Conservation (phyloP, 2,113 vertebrate genomes). For the Dicentrarchus labrax region DNA sequence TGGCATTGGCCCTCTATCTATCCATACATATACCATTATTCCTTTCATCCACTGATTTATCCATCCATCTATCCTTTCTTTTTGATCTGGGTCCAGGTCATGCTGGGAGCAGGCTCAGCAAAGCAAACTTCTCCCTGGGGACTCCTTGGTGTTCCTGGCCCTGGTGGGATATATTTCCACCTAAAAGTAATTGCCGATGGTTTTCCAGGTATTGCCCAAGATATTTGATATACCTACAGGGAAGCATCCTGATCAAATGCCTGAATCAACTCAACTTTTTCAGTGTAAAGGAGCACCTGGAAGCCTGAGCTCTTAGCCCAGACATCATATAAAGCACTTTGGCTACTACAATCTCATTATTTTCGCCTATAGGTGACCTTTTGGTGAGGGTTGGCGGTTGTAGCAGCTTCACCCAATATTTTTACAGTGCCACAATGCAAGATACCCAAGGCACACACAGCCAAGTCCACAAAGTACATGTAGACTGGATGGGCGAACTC, state of each 20-base stretch:
- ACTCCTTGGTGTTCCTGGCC: background rate
- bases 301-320: background rate
- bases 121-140: background rate
- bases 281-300: background rate
- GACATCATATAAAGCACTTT: background rate
- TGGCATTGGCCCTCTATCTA: background rate
- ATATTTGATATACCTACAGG: background rate
- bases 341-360: background rate
- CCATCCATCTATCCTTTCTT: background rate
- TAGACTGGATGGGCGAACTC: background rate
- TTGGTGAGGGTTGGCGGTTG: background rate
- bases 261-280: background rate
- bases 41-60: background rate
- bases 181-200: background rate
- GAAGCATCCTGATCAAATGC: conserved; percentile 1
- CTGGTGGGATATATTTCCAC: background rate
- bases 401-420: background rate
- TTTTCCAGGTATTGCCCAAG: background rate
- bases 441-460: too few species aligned
- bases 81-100: background rate
- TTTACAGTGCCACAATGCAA: background rate
- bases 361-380: background rate
- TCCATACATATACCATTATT: background rate
- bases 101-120: background rate
- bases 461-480: background rate